Percentiles rank a stretch among this genome's conserved stretches.
Conservation (phyloP, 37 sponge, comb jelly and placozoan genomes). For the Amphimedon queenslandica region DNA sequence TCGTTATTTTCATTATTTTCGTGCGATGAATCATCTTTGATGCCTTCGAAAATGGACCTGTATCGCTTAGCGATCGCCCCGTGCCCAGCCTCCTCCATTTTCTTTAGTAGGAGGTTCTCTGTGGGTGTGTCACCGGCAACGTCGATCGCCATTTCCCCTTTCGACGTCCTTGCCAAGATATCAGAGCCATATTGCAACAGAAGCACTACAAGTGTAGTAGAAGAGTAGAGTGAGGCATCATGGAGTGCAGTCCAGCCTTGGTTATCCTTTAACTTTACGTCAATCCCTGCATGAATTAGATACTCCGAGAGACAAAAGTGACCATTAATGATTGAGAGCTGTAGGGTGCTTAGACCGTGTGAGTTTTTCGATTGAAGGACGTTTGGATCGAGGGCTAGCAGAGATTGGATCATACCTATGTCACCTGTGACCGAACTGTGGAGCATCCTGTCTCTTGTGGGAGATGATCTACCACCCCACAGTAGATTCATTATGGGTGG, state of each 20-base stretch:
- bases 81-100: constrained; percentile 32
- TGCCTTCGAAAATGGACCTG: constrained; percentile 15
- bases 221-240: constrained; percentile 58
- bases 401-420: constrained; percentile 25
- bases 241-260: constrained; percentile 67
- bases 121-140: constrained; percentile 47
- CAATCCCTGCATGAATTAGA: constrained; percentile 52
- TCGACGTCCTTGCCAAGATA: constrained; percentile 5
- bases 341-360: constrained; percentile 40
- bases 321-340: constrained; percentile 50
- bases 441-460: constrained; percentile 24
- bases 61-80: constrained; percentile 30
- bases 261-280: constrained; percentile 35
- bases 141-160: constrained; percentile 56
- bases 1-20: too few relatives aligned
- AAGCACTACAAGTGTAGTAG: constrained; percentile 17
- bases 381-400: constrained; percentile 28
- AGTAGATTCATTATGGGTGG: too few relatives aligned
- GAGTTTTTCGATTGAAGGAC: constrained; percentile 42
- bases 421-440: constrained; percentile 42
- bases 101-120: constrained; percentile 40
- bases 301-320: constrained; percentile 46
- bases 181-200: constrained; percentile 47
- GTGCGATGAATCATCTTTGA: too few relatives aligned
- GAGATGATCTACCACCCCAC: not conserved